Base-by-base conservation (phyloP, 2,888 invertebrate genomes). In the Nowickia ferox region DNA sequence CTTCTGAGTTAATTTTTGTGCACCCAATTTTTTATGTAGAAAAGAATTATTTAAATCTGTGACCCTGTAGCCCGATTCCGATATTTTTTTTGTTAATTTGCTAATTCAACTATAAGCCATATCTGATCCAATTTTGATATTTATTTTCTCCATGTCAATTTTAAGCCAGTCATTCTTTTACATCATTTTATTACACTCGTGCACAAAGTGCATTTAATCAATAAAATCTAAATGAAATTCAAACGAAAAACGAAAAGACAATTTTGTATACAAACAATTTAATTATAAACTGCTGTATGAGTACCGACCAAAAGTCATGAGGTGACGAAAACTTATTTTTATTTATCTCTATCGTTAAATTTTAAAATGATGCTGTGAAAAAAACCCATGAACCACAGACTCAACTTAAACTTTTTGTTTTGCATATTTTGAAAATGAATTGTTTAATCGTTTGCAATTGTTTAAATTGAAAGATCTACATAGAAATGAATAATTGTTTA, bases 361-460 rank as follows among this genome's bases (percentile, higher is more conserved):
- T 13, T 61, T 61, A 15, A 53, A 59, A 42, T 51, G 69, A 78
- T 61, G 42, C 51, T 44, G 22, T 69, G 76, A 46, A 38, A 61
- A n/a, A 78, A 78, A 30, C 51, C 61, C 42, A 78, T 9, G 48
- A 44, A 44, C 30, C 40, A 46, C 38, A 53, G 19, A 19, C 55
- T 57, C 10, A 59, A 22, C 22, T 59, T 42, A 13, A 69, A 51
- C 22, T n/a, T 78, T 63, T 38, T 11, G 40, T 42, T 71, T 44
- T 51, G 38, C 57, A 57, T 46, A n/a, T 40, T 46, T 46, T 46
- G 4, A 13, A 11, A 30, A 40, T 59, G n/a, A 63, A 72, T 72
- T 72, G 30, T 59, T 72, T 15, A 55, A 71, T 53, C n/a, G 13
- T 38, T 59, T 72, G 19, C 46, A 59, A 59, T 59, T 72, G 59